Percentiles rank a stretch among this genome's conserved stretches.
These are phyloP conservation scores for Empis stercorea DNA, from an alignment of 2,888 invertebrate species.

Conservation along the genomic window DNA sequence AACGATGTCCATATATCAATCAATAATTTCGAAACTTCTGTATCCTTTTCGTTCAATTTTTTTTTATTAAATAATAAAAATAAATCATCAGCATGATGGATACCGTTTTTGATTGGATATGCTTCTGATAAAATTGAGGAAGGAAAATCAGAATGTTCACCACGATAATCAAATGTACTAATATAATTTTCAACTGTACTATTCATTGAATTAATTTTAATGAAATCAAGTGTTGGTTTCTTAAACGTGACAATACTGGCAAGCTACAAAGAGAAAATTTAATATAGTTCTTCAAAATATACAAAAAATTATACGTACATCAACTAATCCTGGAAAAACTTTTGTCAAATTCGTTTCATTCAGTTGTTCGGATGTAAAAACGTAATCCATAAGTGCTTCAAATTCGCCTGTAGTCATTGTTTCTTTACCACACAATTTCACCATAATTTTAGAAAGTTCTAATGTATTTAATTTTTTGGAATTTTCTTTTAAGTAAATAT, in stretches of 20 bases:
- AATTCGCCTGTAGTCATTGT: conserved; percentile 10
- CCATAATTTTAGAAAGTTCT: conserved; percentile 7
- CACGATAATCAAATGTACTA: conserved; percentile 40
- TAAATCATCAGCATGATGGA: conserved; percentile 46
- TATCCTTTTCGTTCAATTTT: conserved; percentile 27
- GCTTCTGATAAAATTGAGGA: conserved; percentile 33
- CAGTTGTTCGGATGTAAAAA: conserved; percentile 29
- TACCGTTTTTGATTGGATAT: conserved; percentile 40
- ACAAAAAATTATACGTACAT: conserved; percentile 28
- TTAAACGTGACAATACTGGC: conserved; percentile 26
- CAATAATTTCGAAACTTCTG: conserved; percentile 35
- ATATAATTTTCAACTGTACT: conserved; percentile 31
- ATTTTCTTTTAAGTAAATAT: too few species aligned
- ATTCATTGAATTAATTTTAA: conserved; percentile 21
- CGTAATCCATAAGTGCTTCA: conserved; percentile 32
- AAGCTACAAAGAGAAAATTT: conserved; percentile 15
- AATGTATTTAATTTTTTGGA: too few species aligned
- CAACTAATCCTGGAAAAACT: conserved; percentile 38
- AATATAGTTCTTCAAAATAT: background rate
- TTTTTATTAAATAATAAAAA: conserved; percentile 41
- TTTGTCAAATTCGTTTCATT: conserved; percentile 32
- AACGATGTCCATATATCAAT: conserved; percentile 36
- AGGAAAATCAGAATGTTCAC: conserved; percentile 34
- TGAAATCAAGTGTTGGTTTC: conserved; percentile 34
- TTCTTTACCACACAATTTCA: conserved; percentile 19